These are phyloP conservation scores for Zaprionus nigranus DNA, from an alignment of 1,140 invertebrate species.

Conservation along the genomic window DNA sequence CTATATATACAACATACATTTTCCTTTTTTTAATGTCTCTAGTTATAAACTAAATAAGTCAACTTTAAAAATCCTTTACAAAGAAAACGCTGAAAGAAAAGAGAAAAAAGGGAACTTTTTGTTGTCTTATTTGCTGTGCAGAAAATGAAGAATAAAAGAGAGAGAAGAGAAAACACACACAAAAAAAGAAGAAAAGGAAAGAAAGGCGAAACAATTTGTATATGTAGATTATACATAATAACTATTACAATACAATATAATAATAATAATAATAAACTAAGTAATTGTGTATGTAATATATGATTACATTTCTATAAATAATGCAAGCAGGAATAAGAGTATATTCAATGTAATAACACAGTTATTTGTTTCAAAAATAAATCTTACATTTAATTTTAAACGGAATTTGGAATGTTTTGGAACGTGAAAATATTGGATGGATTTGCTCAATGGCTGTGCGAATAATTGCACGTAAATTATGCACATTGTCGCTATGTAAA, in stretches of 20 bases:
- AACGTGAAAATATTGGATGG: conserved; percentile 19
- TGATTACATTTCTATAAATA: conserved; percentile 73
- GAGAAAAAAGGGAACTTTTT: conserved; percentile 25
- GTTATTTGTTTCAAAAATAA: conserved; percentile 85
- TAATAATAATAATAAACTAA: conserved; percentile 34
- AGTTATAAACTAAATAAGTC: conserved; percentile 73
- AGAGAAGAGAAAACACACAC: conserved; percentile 4
- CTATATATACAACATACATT: conserved; percentile 44
- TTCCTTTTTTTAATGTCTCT: conserved; percentile 76
- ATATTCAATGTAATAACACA: conserved; percentile 84
- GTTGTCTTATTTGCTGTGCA: conserved; percentile 38
- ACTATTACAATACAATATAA: conserved; percentile 52
- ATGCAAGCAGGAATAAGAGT: conserved; percentile 67
- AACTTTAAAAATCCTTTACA: conserved; percentile 53
- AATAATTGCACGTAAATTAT: conserved; percentile 75
- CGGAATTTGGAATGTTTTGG: conserved; percentile 7
- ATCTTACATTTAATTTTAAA: conserved; percentile 84
- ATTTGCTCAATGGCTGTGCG: conserved; percentile 32
- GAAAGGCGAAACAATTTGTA: conserved; percentile 43
- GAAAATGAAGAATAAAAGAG: conserved; percentile 1
- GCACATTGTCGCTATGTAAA: conserved; percentile 47
- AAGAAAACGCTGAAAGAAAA: conserved; percentile 27
- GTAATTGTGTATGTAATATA: conserved; percentile 83
- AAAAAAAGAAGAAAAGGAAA: conserved; percentile 42
- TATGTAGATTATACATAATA: conserved; percentile 64